These are phyloP conservation scores for Panulirus ornatus DNA, from an alignment of 1,140 invertebrate genomes.

Conservation along the genomic window DNA sequence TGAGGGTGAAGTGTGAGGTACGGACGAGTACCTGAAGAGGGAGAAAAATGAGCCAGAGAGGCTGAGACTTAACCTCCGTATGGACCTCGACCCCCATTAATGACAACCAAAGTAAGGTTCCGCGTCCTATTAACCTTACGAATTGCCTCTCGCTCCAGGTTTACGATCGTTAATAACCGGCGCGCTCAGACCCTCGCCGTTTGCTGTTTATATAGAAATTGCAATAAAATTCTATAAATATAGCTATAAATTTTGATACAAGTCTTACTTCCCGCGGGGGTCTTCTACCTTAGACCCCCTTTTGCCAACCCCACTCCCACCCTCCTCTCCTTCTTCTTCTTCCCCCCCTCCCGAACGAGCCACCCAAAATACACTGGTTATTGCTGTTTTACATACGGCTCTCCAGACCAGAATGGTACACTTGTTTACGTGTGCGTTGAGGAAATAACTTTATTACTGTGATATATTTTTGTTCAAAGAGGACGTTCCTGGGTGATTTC, in stretches of 20 bases:
- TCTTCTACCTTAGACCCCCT: too few species aligned
- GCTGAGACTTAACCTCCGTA: background rate
- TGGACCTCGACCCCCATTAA: constrained; percentile 32
- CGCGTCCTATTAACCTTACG: constrained; percentile 44
- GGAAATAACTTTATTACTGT: too few species aligned
- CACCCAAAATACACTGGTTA: too few species aligned
- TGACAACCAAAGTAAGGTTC: constrained; percentile 40
- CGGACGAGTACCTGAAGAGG: too few species aligned
- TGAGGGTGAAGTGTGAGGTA: too few species aligned
- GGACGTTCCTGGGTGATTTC: too few species aligned
- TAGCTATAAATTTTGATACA: constrained; percentile 41
- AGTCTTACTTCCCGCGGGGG: constrained; percentile 24
- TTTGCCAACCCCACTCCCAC: background rate
- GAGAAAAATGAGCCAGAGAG: constrained; percentile 36
- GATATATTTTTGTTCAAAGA: too few species aligned
- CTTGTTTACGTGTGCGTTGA: too few species aligned
- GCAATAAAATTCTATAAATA: constrained; percentile 58
- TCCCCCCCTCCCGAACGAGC: background rate
- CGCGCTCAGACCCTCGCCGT: constrained; percentile 24
- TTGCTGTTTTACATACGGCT: too few species aligned
- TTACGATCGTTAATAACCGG: constrained; percentile 48
- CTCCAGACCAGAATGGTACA: too few species aligned
- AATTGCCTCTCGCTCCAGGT: constrained; percentile 30
- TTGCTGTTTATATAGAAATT: constrained; percentile 56
- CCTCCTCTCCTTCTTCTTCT: background rate